phyloP scores from a whole-genome alignment of 1,140 invertebrate genomes.

The Zaprionus lachaisei region DNA sequence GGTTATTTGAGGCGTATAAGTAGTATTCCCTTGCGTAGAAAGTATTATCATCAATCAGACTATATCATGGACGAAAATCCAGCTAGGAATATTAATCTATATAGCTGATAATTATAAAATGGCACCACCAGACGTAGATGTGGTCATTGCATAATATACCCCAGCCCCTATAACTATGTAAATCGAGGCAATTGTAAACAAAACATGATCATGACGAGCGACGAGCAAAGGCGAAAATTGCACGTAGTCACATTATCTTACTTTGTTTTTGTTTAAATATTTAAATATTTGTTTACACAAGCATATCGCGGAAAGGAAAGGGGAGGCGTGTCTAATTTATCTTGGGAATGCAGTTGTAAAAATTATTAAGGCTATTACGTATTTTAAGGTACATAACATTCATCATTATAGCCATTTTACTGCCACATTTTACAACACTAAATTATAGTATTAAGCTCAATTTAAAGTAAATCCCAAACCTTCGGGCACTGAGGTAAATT shows the following conservation, averaged over 20 bases:
- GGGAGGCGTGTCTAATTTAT: conserved; percentile 3
- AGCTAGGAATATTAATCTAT: conserved; percentile 12
- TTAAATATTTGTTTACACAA: conserved; percentile 21
- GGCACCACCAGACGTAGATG: background rate
- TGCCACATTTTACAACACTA: background rate
- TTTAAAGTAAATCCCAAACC: conserved; percentile 16
- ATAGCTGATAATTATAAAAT: conserved; percentile 3
- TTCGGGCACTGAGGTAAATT: conserved; percentile 53
- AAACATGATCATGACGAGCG: conserved; percentile 17
- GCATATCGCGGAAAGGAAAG: background rate
- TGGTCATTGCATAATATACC: conserved; percentile 26
- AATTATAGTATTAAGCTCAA: background rate
- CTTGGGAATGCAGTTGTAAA: conserved; percentile 6
- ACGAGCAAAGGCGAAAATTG: conserved; percentile 8
- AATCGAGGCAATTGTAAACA: conserved; percentile 12
- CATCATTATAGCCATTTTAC: background rate
- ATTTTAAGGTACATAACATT: conserved; percentile 3
- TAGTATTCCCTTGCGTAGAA: conserved; percentile 25
- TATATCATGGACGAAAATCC: background rate
- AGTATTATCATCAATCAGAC: conserved; percentile 39
- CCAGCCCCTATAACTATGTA: conserved; percentile 5
- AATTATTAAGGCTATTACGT: conserved; percentile 6
- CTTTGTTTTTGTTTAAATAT: conserved; percentile 15
- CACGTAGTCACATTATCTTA: conserved; percentile 34
- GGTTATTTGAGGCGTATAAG: conserved; percentile 37